A percentile compares a stretch with the other conserved stretches of the same genome.
Conservation (phyloP, 2,797 vertebrate species). For the Rhabdophis nuchalis region DNA sequence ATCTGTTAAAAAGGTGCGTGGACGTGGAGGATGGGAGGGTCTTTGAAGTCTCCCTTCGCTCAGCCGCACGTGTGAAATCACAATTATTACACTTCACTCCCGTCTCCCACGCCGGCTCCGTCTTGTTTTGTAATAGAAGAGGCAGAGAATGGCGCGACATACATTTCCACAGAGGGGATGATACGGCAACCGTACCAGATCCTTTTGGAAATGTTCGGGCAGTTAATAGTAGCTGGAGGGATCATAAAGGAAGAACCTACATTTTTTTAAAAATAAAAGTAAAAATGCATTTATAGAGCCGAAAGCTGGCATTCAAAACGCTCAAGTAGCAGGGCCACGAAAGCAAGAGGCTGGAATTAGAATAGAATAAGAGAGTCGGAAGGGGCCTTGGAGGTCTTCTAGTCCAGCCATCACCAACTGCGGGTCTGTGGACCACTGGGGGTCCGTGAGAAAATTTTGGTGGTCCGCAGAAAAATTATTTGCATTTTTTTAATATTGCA, state of each 20-base stretch:
- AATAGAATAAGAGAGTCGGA: too few species aligned
- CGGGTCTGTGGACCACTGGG: too few species aligned
- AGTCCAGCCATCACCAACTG: too few species aligned
- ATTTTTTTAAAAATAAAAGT: too few species aligned
- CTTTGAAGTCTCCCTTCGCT: background rate
- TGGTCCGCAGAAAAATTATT: too few species aligned
- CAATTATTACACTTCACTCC: background rate
- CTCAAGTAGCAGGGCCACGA: background rate
- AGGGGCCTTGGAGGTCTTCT: too few species aligned
- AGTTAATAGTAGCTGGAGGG: background rate
- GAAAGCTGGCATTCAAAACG: background rate
- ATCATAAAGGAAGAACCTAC: background rate
- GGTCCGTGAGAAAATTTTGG: too few species aligned
- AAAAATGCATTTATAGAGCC: background rate
- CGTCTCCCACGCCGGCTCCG: accelerated
- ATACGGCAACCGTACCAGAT: background rate
- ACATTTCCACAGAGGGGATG: background rate
- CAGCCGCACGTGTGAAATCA: background rate
- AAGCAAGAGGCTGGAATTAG: background rate
- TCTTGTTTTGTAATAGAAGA: background rate
- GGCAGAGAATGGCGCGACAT: background rate
- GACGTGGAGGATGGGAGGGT: background rate
- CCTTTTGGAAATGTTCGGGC: background rate
- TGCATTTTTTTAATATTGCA: too few species aligned
- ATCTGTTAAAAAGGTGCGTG: conserved; percentile 1